Base-by-base conservation (phyloP, 2,113 vertebrate species). In the Bubo scandiacus region DNA sequence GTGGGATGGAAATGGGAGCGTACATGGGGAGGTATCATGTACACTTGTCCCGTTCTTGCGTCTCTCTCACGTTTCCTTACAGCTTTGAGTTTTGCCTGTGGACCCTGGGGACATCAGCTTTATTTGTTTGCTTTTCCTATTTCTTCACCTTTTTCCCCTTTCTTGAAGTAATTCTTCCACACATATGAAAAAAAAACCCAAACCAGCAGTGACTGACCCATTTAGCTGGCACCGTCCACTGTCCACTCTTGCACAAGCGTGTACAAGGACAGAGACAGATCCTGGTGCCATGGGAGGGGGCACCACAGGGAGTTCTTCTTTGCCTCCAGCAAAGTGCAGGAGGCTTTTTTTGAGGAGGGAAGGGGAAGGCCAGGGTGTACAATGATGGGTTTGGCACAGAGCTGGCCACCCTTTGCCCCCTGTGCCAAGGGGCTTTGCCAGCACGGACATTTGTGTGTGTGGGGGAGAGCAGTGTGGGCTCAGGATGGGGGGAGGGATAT, bases 351-450 rank as follows among this genome's bases (percentile, higher is more conserved):
- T 78, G 45, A 81, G n/a, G 61, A 59, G 17, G 12, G 49, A 91
- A 62, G 18, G 30, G 32, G 57, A 59, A 88, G 34, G 6, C 15
- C 20, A 58, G 30, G 7, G 25, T 77, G 67, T 81, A 34, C 66
- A 49, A 18, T 2, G 15, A 61, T 29, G 58, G 22, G 11, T 88
- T 92, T 93, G 91, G 66, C 95, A 81, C 73, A 72, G 91, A 95
- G 32, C 65, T 81, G 77, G 63, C 22, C 80, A 79, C 77, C 30
- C 68, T 95, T 92, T 95, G 72, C 70, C 89, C 94, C 42, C 81
- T 94, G 57, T 95, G 91, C 81, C 81, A 96, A 92, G 52, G 84
- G 91, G 9, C 89, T 97, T 88, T 96, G 93, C 94, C 94, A 97
- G 66, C 58, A 67, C 14, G 73, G 89, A 94, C 57, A 81, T 89